phyloP scores from a whole-genome alignment of 64 coral and sea anemone species.

The Exaiptasia diaphana region DNA sequence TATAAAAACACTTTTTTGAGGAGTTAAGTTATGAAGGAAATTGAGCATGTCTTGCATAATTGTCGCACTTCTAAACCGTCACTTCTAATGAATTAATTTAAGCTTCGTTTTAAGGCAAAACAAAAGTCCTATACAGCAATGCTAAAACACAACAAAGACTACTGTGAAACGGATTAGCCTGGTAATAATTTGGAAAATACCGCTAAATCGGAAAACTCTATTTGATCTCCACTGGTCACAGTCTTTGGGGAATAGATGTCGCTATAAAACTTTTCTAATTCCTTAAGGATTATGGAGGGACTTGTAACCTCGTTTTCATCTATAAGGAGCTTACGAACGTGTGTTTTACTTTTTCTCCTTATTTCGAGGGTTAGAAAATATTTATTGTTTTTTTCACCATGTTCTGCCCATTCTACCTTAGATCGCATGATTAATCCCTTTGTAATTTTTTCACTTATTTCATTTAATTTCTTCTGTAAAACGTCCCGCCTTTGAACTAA shows the following conservation, averaged over 20 bases:
- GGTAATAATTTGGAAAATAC: too few species aligned
- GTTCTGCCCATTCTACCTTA: background rate
- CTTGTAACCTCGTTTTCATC: background rate
- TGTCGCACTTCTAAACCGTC: too few species aligned
- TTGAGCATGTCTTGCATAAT: too few species aligned
- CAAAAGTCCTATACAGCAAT: too few species aligned
- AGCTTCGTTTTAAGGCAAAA: too few species aligned
- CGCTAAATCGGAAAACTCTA: too few species aligned
- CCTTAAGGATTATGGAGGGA: background rate
- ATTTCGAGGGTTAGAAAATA: constrained; percentile 5
- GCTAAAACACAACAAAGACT: too few species aligned
- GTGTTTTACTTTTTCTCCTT: background rate
- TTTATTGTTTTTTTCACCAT: constrained; percentile 5
- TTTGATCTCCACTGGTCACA: too few species aligned
- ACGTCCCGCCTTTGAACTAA: background rate
- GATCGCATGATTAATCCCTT: background rate
- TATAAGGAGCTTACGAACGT: background rate
- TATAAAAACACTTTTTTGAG: too few species aligned
- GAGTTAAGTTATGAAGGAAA: too few species aligned
- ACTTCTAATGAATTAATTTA: too few species aligned
- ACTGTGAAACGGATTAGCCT: too few species aligned
- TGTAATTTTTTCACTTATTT: background rate
- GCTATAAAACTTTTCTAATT: background rate
- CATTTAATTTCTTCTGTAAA: background rate
- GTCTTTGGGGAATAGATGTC: background rate